Percentiles rank a stretch among this genome's conserved stretches.
Evolutionary conservation across 30 jellyfish, hydroid and myxozoan species (phyloP).

Genomic region (Aurelia aurita complex sp. Pacific): DNA sequence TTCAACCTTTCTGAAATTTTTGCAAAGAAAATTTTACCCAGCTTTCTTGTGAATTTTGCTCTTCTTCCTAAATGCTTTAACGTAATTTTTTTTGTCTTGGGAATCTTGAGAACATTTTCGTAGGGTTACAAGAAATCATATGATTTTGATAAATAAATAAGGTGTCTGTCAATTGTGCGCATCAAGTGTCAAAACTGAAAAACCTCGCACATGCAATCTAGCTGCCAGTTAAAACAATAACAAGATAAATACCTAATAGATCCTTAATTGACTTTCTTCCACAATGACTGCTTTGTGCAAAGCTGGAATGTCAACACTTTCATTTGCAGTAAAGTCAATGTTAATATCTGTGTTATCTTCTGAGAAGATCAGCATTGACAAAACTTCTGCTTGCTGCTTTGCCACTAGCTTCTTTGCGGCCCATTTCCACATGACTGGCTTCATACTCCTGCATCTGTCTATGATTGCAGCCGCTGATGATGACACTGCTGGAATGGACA

Average conservation of each 20-base stretch:
- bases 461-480: conserved; percentile 43
- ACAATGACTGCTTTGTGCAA: conserved; percentile 22
- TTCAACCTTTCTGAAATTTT: too few species aligned
- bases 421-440: conserved; percentile 61
- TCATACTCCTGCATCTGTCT: conserved; percentile 24
- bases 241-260: not conserved
- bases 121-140: too few species aligned
- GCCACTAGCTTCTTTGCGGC: not conserved
- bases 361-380: conserved; percentile 28
- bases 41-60: too few species aligned
- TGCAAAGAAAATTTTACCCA: too few species aligned
- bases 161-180: too few species aligned
- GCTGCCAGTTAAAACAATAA: not conserved
- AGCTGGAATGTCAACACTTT: not conserved
- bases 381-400: not conserved
- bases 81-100: too few species aligned
- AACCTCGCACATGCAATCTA: too few species aligned
- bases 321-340: conserved; percentile 1
- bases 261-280: conserved; percentile 26
- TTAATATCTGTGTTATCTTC: conserved; percentile 16
- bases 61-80: too few species aligned
- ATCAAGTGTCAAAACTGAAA: too few species aligned
- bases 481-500: conserved; percentile 62
- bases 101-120: too few species aligned
- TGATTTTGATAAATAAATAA: too few species aligned